Conservation (phyloP, 2,797 vertebrate genomes). For the Pipistrellus pygmaeus region DNA sequence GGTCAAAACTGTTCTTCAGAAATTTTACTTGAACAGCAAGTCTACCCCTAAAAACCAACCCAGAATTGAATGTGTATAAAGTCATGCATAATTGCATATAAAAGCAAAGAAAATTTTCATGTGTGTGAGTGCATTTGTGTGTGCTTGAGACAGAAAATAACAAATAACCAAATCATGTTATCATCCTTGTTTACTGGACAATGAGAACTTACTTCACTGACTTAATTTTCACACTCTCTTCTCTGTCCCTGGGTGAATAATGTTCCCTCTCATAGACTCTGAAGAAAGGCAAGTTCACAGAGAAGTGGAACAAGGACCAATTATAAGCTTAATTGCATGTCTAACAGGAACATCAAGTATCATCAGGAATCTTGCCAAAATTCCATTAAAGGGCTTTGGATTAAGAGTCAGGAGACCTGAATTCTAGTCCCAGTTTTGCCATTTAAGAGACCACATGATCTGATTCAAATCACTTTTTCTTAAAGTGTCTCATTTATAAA, state of each 20-base stretch:
- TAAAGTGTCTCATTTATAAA: slow-evolving; percentile 1
- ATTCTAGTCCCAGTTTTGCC: slow-evolving; percentile 37
- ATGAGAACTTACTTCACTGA: slow-evolving; percentile 60
- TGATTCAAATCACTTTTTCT: slow-evolving; percentile 29
- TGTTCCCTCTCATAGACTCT: slow-evolving; percentile 62
- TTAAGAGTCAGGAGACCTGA: slow-evolving; percentile 52
- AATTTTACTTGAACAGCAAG: no score
- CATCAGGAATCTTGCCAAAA: slow-evolving; percentile 72
- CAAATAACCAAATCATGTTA: slow-evolving; percentile 56
- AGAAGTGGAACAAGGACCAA: slow-evolving; percentile 80
- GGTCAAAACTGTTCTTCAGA: no score
- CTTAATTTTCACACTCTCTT: slow-evolving; percentile 60
- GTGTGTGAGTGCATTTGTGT: no score
- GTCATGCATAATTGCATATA: no score
- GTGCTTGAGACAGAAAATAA: slow-evolving; percentile 27
- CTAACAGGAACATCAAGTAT: slow-evolving; percentile 73
- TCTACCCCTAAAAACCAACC: no score
- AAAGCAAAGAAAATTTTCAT: no score
- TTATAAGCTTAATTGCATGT: slow-evolving; percentile 81
- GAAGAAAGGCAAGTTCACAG: slow-evolving; percentile 65
- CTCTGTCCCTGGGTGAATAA: slow-evolving; percentile 62
- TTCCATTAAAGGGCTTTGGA: slow-evolving; percentile 53
- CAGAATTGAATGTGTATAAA: no score
- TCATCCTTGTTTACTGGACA: slow-evolving; percentile 58
- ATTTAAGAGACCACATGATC: slow-evolving; percentile 4